Evolutionary conservation across 2,888 invertebrate species (phyloP).

Genomic region (Bhutanitis thaidina): DNA sequence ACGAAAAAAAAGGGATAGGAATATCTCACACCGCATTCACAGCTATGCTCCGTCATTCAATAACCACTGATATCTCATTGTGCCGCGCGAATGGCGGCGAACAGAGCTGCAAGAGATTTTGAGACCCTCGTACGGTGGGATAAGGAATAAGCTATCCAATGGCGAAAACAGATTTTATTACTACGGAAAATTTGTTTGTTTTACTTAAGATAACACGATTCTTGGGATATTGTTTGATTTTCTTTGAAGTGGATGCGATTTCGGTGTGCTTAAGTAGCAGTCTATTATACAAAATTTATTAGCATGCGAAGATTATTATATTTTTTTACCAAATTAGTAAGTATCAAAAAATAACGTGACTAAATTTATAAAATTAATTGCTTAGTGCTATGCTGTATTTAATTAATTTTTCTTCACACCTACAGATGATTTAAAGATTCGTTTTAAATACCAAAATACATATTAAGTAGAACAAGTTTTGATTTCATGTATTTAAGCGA

Average conservation of each 20-base stretch:
- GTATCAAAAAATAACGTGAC: too few species aligned
- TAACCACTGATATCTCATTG: conserved; percentile 76
- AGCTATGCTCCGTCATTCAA: conserved; percentile 65
- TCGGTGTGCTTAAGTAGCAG: too few species aligned
- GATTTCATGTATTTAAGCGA: too few species aligned
- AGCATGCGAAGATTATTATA: too few species aligned
- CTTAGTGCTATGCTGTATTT: too few species aligned
- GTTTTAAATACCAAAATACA: too few species aligned
- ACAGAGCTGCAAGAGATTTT: conserved; percentile 56
- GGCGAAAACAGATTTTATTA: conserved; percentile 1
- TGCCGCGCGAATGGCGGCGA: conserved; percentile 59
- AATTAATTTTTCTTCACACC: too few species aligned
- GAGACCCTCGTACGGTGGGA: conserved; percentile 37
- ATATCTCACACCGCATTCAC: conserved; percentile 46
- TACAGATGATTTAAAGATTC: too few species aligned
- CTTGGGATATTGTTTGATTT: background rate
- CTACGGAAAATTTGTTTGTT: conserved; percentile 1
- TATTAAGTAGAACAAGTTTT: too few species aligned
- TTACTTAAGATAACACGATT: background rate
- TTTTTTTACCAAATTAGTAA: too few species aligned
- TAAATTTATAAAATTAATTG: too few species aligned
- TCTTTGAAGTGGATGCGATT: background rate
- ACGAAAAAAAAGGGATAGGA: conserved; percentile 37
- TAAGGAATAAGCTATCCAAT: conserved; percentile 31
- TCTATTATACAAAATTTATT: too few species aligned